Percentiles rank a stretch among this genome's conserved stretches.
phyloP scores from a whole-genome alignment of 2,888 invertebrate species.

The Spisula solida region DNA sequence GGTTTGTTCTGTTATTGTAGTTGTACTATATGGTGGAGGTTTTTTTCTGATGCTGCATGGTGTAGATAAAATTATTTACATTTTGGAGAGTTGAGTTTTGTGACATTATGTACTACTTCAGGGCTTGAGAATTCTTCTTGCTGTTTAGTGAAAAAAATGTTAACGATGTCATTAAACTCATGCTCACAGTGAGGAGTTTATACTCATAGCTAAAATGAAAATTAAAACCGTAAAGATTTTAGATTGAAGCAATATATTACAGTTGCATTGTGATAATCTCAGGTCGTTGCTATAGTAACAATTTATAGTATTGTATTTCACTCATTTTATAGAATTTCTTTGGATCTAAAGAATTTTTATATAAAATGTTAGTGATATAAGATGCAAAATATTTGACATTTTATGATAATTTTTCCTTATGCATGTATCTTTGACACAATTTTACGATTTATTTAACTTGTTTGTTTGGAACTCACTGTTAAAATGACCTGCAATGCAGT shows the following conservation, averaged over 20 bases:
- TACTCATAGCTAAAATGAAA: not conserved
- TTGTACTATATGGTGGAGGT: not conserved
- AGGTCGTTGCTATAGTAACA: not conserved
- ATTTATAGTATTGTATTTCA: not conserved
- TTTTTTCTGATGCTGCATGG: not conserved
- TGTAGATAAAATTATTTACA: not conserved
- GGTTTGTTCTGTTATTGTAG: too few species aligned
- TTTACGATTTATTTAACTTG: too few species aligned
- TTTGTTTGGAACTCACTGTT: too few species aligned
- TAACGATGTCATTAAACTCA: not conserved
- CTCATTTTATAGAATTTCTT: not conserved
- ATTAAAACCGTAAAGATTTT: not conserved
- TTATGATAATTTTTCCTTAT: too few species aligned
- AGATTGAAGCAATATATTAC: not conserved
- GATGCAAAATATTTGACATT: too few species aligned
- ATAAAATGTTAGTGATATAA: too few species aligned
- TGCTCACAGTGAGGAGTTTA: not conserved
- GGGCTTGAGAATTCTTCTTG: not conserved
- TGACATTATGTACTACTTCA: not conserved
- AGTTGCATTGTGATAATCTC: not conserved
- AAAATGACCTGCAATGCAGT: too few species aligned
- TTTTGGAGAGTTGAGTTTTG: not conserved
- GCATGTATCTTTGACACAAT: too few species aligned
- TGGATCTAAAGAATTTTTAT: not conserved
- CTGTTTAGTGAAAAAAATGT: not conserved